Conservation (phyloP, 2,888 invertebrate genomes). For the Coecobrya sp. region DNA sequence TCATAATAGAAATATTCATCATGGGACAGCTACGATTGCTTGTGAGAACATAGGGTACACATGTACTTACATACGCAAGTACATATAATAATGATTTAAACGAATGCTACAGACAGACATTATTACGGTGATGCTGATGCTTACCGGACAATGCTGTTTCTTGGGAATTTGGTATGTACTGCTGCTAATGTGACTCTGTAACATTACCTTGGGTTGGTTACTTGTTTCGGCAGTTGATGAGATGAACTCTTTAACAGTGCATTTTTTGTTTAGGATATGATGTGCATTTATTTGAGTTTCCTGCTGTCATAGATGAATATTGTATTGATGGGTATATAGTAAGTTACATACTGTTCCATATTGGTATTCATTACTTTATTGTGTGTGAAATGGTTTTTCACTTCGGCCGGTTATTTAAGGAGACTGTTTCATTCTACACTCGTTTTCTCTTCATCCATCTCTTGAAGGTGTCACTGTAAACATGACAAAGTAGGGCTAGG, state of each 20-base stretch:
- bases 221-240: not conserved
- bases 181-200: conserved; percentile 12
- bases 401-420: no score
- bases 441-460: no score
- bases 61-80: no score
- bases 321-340: no score
- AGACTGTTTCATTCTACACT: no score
- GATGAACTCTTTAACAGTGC: not conserved
- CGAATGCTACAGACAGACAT: not conserved
- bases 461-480: not conserved
- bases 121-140: not conserved
- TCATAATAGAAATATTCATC: not conserved
- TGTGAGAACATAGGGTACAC: no score
- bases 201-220: conserved; percentile 1
- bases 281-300: conserved; percentile 70
- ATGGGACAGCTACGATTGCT: not conserved
- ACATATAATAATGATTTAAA: not conserved
- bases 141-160: conserved; percentile 1
- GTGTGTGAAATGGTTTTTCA: no score
- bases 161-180: not conserved
- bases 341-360: no score
- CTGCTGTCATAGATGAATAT: no score
- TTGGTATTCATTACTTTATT: no score
- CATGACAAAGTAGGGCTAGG: no score
- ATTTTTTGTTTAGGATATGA: conserved; percentile 52